Percentiles rank a stretch among this genome's conserved stretches.
Evolutionary conservation across 2,113 vertebrate genomes (phyloP).

Genomic region (Brachyhypopomus gauderio): DNA sequence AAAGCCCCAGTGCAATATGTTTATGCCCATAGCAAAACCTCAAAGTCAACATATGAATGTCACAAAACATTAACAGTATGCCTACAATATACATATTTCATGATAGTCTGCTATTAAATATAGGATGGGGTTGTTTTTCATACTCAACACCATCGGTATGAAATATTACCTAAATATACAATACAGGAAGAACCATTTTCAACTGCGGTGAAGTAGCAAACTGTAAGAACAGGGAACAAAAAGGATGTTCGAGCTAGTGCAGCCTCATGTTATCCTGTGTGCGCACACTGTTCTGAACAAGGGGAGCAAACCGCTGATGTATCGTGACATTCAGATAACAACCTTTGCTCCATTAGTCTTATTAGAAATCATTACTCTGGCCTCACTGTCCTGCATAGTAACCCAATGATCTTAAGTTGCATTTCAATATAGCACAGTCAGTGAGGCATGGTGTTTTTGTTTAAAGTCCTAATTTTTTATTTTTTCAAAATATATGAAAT

Average conservation of each 20-base stretch:
- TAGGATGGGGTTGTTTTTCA: not conserved
- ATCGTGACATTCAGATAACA: not conserved
- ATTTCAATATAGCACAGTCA: not conserved
- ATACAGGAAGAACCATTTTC: no score
- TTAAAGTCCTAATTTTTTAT: no score
- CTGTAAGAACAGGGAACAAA: no score
- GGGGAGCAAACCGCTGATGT: not conserved
- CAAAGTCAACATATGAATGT: not conserved
- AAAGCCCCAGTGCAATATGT: not conserved
- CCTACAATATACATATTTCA: not conserved
- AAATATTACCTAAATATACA: no score
- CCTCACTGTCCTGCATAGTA: not conserved
- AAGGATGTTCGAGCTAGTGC: no score
- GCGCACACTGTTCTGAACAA: no score
- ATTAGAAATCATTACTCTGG: not conserved
- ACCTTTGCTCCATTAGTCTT: not conserved
- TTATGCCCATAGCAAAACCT: not conserved
- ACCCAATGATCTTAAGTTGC: not conserved
- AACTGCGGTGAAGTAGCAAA: no score
- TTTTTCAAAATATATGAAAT: no score
- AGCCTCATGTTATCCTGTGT: no score
- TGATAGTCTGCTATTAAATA: not conserved
- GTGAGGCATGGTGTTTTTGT: no score
- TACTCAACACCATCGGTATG: not conserved
- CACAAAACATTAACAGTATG: slow-evolving; percentile 8